Conservation (phyloP, 37 sponge, comb jelly and placozoan species). For the Eunapius fragilis region DNA sequence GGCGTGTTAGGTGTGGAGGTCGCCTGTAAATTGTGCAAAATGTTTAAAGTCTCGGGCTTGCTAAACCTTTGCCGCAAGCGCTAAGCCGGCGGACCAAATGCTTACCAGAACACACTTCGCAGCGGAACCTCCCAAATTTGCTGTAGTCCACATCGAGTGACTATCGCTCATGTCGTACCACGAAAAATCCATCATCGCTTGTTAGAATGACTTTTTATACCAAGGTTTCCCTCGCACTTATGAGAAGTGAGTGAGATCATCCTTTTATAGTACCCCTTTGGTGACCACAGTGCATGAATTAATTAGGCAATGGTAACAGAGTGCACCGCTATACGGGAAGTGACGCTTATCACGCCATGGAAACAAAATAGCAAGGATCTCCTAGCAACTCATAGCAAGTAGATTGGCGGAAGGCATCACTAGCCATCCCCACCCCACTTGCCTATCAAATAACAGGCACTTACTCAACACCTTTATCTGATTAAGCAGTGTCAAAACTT, state of each 20-base stretch:
- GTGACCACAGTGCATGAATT: background rate
- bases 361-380: background rate
- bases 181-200: background rate
- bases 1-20: constrained; percentile 51
- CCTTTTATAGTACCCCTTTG: background rate
- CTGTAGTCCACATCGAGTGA: background rate
- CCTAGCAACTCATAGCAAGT: background rate
- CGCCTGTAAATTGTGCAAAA: background rate
- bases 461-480: background rate
- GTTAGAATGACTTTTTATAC: background rate
- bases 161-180: background rate
- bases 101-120: background rate
- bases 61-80: background rate
- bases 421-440: no score
- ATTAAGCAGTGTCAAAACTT: no score
- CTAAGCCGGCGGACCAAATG: background rate
- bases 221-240: background rate
- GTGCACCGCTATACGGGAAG: background rate
- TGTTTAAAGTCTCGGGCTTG: background rate
- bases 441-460: background rate
- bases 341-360: background rate
- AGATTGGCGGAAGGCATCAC: no score
- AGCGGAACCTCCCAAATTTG: background rate
- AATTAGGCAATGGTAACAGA: background rate
- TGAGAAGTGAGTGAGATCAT: background rate